Percentiles rank a stretch among this genome's conserved stretches.
These are phyloP conservation scores for Mycalesis mineus DNA, from an alignment of 2,888 invertebrate genomes.

Conservation along the genomic window DNA sequence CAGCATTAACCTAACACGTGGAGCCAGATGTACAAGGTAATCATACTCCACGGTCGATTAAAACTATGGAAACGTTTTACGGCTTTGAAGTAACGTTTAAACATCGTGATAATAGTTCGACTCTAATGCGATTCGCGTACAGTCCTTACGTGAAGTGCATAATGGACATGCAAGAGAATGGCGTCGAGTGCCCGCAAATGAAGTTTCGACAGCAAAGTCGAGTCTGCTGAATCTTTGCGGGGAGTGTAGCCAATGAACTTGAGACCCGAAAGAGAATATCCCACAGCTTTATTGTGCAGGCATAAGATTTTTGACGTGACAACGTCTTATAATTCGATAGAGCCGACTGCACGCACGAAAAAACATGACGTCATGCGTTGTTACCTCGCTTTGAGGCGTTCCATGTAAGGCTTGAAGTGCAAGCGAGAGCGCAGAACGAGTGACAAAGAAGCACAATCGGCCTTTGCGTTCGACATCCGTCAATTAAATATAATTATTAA, in stretches of 20 bases:
- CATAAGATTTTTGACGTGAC: no score
- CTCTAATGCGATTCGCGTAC: neutral
- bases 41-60: neutral
- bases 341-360: no score
- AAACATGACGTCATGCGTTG: no score
- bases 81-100: constrained; percentile 4
- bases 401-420: no score
- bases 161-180: constrained; percentile 10
- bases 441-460: no score
- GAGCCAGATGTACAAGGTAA: neutral
- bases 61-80: neutral
- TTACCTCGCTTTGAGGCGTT: no score
- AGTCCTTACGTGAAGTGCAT: constrained; percentile 6
- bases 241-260: constrained; percentile 61
- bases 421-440: no score
- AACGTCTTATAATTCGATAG: no score
- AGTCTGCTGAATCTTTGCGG: constrained; percentile 48
- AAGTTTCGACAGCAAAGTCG: constrained; percentile 23
- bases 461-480: no score
- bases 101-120: constrained; percentile 6
- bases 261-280: no score
- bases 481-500: no score
- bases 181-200: constrained; percentile 18
- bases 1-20: neutral
- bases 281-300: no score